Evolutionary conservation across 2,888 invertebrate genomes (phyloP).

Genomic region (Esperia sulphurella): DNA sequence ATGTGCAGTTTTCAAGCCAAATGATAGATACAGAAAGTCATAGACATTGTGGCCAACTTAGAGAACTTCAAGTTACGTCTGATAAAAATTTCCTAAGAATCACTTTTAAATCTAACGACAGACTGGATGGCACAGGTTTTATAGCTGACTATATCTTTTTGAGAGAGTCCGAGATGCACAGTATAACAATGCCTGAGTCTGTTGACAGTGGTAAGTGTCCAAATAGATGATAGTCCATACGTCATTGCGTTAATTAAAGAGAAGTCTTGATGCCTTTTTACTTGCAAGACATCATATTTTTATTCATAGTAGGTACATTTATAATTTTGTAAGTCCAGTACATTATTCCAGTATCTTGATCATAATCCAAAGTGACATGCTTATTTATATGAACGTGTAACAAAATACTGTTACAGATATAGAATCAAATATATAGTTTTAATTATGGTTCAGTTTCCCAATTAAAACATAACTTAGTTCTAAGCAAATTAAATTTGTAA

Average conservation of each 20-base stretch:
- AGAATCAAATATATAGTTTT: not conserved
- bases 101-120: slow-evolving; percentile 95
- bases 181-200: slow-evolving; percentile 53
- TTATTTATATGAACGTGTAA: no score
- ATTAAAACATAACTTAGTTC: not conserved
- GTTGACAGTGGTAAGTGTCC: slow-evolving; percentile 40
- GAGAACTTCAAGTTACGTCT: slow-evolving; percentile 88
- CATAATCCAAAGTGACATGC: no score
- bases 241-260: no score
- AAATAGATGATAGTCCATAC: no score
- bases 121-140: slow-evolving; percentile 96
- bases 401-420: not conserved
- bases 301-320: no score
- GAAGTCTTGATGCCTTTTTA: no score
- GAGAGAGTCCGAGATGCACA: slow-evolving; percentile 81
- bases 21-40: slow-evolving; percentile 90
- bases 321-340: no score
- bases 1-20: slow-evolving; percentile 96
- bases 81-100: slow-evolving; percentile 95
- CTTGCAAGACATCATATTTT: no score
- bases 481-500: not conserved
- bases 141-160: slow-evolving; percentile 93
- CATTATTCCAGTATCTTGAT: no score
- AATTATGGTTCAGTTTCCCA: not conserved
- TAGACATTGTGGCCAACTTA: slow-evolving; percentile 90